Evolutionary conservation across 2,888 invertebrate species (phyloP), one percentile per base, ranked within the genome.

Genomic region (Cheilosia pagana): DNA sequence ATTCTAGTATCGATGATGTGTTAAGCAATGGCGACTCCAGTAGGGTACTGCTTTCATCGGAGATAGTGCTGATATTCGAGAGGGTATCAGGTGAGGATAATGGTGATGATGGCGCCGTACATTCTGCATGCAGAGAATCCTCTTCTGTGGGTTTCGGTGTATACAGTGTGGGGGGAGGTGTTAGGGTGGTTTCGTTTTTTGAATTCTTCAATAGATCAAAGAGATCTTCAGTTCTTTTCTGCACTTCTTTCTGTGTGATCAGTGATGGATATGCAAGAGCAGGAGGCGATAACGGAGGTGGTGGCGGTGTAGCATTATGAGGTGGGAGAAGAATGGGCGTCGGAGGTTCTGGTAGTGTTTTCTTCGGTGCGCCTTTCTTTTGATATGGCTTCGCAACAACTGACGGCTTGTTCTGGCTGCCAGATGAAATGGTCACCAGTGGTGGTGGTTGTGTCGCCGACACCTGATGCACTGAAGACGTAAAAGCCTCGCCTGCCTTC

Each of bases 171-270:
- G 60, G 28, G 31, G 75, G 65, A 23, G 71, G 60, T n/a, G 67
- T 62, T 6, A 75, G 16, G n/a, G 60, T 65, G 19, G 63, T 67
- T 23, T 85, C 85, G 25, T 81, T 86, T 35, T 81, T 76, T 12
- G 91, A 90, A 75, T 91, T 91, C 87, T 91, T 91, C 19, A 91
- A 89, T 74, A 91, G 87, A 86, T 91, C 91, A 50, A 91, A 91
- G 45, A 90, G 89, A 89, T 91, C 91, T 60, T 88, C 88, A 28
- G 88, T 87, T 23, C 57, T 70, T 39, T 55, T 55, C 14, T 45
- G 81, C n/a, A 79, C 75, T n/a, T 75, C 81, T 14, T 68, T 81
- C 25, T 39, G 60, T 55, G 45, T 10, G n/a, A 60, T 55, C 10
- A 63, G 50, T 12, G 72, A 21, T 23, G 81, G 67, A 63, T 52